phyloP scores from a whole-genome alignment of 92 coral and sea anemone species.

The Phenganax subtilis region DNA sequence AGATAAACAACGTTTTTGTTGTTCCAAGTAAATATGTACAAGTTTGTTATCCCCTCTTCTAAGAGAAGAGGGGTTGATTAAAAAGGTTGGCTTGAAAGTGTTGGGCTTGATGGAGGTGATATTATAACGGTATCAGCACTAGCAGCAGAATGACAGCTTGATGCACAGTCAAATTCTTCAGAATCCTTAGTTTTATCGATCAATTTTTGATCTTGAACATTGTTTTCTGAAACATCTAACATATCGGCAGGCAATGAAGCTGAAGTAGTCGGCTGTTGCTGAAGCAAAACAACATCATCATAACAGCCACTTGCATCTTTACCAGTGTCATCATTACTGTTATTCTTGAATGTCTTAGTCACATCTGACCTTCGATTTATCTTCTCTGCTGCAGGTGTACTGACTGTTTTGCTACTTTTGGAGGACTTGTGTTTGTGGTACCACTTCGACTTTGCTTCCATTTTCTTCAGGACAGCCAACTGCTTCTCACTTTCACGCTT shows the following conservation, averaged over 20 bases:
- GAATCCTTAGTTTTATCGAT: background rate
- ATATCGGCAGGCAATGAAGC: background rate
- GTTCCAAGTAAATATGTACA: too few species aligned
- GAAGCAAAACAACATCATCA: slow-evolving; percentile 16
- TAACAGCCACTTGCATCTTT: background rate
- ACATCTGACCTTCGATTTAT: background rate
- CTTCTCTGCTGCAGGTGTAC: slow-evolving; percentile 5
- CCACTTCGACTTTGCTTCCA: slow-evolving; percentile 42
- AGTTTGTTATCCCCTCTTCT: too few species aligned
- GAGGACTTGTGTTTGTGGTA: slow-evolving; percentile 32
- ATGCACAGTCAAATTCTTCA: background rate
- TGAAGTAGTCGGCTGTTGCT: background rate
- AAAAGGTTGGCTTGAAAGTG: slow-evolving; percentile 9
- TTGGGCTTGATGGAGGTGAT: slow-evolving; percentile 6
- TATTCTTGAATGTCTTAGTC: background rate
- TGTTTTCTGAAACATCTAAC: background rate
- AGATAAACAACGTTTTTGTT: too few species aligned
- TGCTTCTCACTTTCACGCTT: slow-evolving; percentile 50
- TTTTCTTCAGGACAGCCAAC: slow-evolving; percentile 44
- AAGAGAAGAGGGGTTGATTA: slow-evolving; percentile 1
- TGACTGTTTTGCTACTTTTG: slow-evolving; percentile 3
- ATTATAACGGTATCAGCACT: background rate
- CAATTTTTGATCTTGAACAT: background rate
- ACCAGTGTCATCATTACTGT: background rate
- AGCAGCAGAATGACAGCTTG: background rate